These are phyloP conservation scores for Drosophila multiciliata DNA, from an alignment of 2,888 invertebrate species.

Conservation along the genomic window DNA sequence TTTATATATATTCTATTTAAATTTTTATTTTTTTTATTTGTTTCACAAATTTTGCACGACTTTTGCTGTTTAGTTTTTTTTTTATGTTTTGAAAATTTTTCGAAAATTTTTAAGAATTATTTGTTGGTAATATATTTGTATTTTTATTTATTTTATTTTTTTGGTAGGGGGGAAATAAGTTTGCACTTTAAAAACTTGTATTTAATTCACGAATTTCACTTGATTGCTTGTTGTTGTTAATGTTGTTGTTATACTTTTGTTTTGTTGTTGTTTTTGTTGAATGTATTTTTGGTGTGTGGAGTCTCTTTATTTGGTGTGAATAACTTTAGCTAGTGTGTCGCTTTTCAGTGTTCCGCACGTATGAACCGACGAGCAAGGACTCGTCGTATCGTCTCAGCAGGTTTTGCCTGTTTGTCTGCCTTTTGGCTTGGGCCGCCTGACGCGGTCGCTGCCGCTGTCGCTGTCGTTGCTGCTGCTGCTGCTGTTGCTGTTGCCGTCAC, in stretches of 20 bases:
- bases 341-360: constrained; percentile 79
- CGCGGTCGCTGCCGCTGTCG: constrained; percentile 46
- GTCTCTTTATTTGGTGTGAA: constrained; percentile 47
- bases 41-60: constrained; percentile 44
- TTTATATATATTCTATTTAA: constrained; percentile 32
- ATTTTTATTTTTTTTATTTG: constrained; percentile 11
- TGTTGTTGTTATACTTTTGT: constrained; percentile 23
- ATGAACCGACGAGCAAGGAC: constrained; percentile 84
- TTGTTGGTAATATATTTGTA: constrained; percentile 23
- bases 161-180: constrained; percentile 28
- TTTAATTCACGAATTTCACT: constrained; percentile 49
- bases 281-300: constrained; percentile 42
- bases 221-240: constrained; percentile 52
- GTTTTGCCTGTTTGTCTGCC: constrained; percentile 84
- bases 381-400: constrained; percentile 84
- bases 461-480: constrained; percentile 34
- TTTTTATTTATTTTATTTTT: constrained; percentile 17
- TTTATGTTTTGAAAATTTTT: constrained; percentile 48
- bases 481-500: constrained; percentile 47
- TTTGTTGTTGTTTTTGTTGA: constrained; percentile 14
- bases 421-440: constrained; percentile 76
- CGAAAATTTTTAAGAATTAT: constrained; percentile 44
- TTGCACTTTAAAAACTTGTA: constrained; percentile 53
- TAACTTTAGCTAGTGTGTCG: constrained; percentile 53
- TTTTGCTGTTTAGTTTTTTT: constrained; percentile 28